Evolutionary conservation across 2,888 invertebrate species (phyloP).

Genomic region (Taenaris catops): DNA sequence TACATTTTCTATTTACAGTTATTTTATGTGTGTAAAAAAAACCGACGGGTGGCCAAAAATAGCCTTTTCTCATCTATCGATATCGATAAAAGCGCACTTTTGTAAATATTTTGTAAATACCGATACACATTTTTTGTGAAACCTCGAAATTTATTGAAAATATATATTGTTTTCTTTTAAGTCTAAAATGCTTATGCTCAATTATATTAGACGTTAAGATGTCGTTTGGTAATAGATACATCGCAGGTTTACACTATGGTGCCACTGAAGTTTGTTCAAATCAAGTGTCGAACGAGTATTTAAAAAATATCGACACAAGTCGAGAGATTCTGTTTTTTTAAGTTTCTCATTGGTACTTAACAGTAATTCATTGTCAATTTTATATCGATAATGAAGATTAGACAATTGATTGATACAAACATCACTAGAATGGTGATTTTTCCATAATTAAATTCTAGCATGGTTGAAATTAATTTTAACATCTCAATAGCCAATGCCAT

Average conservation of each 20-base stretch:
- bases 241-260: constrained; percentile 31
- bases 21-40: constrained; percentile 23
- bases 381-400: constrained; percentile 25
- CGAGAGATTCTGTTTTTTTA: too few species aligned
- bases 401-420: constrained; percentile 22
- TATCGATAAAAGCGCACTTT: constrained; percentile 48
- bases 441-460: too few species aligned
- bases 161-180: constrained; percentile 52
- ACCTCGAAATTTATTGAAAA: constrained; percentile 46
- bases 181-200: constrained; percentile 75
- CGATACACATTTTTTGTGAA: constrained; percentile 48
- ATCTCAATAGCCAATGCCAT: constrained; percentile 1
- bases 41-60: constrained; percentile 63
- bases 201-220: constrained; percentile 66
- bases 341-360: constrained; percentile 31
- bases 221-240: constrained; percentile 40
- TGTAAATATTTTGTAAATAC: constrained; percentile 77
- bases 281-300: constrained; percentile 28
- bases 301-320: too few species aligned
- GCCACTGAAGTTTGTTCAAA: constrained; percentile 27
- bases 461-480: too few species aligned
- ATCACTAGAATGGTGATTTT: constrained; percentile 11
- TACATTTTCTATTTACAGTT: constrained; percentile 35
- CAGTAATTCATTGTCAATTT: constrained; percentile 19
- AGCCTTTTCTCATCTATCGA: constrained; percentile 42